A percentile compares a stretch with the other conserved stretches of the same genome.
phyloP scores from a whole-genome alignment of 2,113 vertebrate genomes.

The Carassius gibelio region DNA sequence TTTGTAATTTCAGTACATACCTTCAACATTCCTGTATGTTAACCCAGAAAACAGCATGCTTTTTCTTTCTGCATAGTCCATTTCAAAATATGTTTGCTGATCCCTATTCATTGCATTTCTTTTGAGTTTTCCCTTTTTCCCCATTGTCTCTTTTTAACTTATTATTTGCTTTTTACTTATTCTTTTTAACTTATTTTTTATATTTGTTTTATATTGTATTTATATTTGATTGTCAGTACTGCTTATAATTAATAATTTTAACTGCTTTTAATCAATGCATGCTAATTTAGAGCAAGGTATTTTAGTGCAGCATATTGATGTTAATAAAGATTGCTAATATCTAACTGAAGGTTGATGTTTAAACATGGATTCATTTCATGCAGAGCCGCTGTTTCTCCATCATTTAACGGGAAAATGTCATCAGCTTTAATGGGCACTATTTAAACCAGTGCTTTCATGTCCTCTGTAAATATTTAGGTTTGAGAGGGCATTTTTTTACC shows the following conservation, averaged over 20 bases:
- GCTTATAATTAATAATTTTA: slow-evolving; percentile 9
- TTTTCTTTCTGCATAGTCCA: neutral
- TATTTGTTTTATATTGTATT: no score
- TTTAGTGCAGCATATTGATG: slow-evolving; percentile 37
- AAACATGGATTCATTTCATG: slow-evolving; percentile 41
- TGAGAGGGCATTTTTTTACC: slow-evolving; percentile 68
- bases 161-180: neutral
- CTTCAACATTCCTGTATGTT: neutral
- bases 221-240: neutral
- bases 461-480: slow-evolving; percentile 74
- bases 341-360: slow-evolving; percentile 58
- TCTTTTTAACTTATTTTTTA: neutral
- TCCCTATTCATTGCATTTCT: slow-evolving; percentile 3
- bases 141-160: neutral
- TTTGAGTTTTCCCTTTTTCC: neutral
- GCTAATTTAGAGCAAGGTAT: slow-evolving; percentile 33
- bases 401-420: slow-evolving; percentile 59
- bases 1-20: neutral
- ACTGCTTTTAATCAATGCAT: slow-evolving; percentile 20
- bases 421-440: slow-evolving; percentile 70
- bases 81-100: neutral
- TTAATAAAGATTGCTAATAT: slow-evolving; percentile 46
- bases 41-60: neutral
- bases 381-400: slow-evolving; percentile 56
- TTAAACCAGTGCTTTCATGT: slow-evolving; percentile 71